Evolutionary conservation across 2,113 vertebrate species (phyloP).

Genomic region (Probosciger aterrimus): DNA sequence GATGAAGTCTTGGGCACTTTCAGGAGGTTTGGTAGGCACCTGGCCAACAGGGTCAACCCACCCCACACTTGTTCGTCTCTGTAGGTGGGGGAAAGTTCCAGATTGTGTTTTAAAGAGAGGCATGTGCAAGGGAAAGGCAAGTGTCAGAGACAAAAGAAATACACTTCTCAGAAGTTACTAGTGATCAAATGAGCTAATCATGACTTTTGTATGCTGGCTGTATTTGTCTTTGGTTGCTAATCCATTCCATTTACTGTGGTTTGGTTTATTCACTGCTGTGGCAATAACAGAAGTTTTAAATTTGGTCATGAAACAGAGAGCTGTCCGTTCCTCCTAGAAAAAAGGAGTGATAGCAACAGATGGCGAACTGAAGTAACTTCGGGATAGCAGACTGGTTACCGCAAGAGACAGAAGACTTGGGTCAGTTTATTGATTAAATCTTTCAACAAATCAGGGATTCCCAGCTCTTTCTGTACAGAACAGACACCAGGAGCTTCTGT

Average conservation of each 20-base stretch:
- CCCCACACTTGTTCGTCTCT: rapidly evolving
- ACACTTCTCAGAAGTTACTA: background rate
- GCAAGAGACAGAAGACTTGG: background rate
- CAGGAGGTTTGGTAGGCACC: background rate
- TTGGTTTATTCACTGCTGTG: background rate
- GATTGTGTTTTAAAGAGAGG: background rate
- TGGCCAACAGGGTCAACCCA: background rate
- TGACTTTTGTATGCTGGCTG: background rate
- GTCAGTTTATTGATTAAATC: background rate
- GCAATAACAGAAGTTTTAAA: background rate
- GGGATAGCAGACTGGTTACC: background rate
- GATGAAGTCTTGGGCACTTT: background rate
- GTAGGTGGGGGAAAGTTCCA: background rate
- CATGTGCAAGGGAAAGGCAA: background rate
- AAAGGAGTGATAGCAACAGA: background rate
- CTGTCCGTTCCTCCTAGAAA: background rate
- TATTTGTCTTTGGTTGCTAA: background rate
- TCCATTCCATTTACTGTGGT: background rate
- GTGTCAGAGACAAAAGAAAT: background rate
- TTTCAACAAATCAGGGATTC: background rate
- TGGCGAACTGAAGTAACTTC: background rate
- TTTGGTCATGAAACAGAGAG: background rate
- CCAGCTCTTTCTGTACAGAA: background rate
- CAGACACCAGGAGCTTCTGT: background rate
- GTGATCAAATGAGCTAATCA: background rate